A percentile compares a stretch with the other conserved stretches of the same genome.
Evolutionary conservation across 1,140 invertebrate genomes (phyloP).

Genomic region (Gonioctena quinquepunctata): DNA sequence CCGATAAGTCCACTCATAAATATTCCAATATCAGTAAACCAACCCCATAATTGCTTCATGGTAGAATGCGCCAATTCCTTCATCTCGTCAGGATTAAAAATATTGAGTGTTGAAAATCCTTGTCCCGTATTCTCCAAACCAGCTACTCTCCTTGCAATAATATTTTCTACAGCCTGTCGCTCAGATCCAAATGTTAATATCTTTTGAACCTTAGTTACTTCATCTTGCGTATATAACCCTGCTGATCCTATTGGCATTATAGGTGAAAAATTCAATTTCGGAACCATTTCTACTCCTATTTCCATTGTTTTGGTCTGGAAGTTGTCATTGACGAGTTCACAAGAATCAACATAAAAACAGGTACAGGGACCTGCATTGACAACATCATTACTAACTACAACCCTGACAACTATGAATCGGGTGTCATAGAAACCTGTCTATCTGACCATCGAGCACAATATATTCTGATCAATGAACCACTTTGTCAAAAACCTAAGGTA

Average conservation of each 20-base stretch:
- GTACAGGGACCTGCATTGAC: too few relatives aligned
- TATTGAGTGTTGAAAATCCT: neutral
- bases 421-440: too few relatives aligned
- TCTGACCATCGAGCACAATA: too few relatives aligned
- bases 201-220: conserved; percentile 13
- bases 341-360: too few relatives aligned
- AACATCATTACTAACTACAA: too few relatives aligned
- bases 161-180: conserved; percentile 17
- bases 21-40: conserved; percentile 17
- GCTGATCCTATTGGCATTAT: conserved; percentile 15
- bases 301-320: too few relatives aligned
- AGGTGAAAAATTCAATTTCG: conserved; percentile 4
- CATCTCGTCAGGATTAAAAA: conserved; percentile 4
- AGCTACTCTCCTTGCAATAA: conserved; percentile 5
- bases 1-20: conserved; percentile 15
- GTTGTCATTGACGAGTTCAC: too few relatives aligned
- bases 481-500: too few relatives aligned
- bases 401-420: too few relatives aligned
- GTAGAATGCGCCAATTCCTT: conserved; percentile 1
- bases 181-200: conserved; percentile 18
- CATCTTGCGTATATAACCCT: conserved; percentile 23
- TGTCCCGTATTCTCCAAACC: conserved; percentile 3
- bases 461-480: too few relatives aligned
- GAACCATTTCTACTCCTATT: neutral
- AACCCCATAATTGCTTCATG: conserved; percentile 17